These are phyloP conservation scores for Tridacna gigas DNA, from an alignment of 2,888 invertebrate species.

Conservation along the genomic window DNA sequence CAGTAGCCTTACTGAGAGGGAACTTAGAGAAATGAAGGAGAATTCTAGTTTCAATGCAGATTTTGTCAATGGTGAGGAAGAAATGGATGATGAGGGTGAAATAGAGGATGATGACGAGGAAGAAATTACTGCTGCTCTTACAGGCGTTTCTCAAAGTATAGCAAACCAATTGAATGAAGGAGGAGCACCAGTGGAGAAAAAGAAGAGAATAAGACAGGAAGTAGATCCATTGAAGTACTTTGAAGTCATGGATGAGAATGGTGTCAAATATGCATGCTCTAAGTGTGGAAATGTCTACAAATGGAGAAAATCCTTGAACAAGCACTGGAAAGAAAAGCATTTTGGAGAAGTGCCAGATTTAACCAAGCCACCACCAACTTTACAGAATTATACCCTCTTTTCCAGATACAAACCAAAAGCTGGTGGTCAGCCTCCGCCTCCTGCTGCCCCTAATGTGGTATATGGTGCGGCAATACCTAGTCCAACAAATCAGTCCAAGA, in stretches of 20 bases:
- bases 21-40: conserved; percentile 53
- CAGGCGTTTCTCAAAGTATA: conserved; percentile 30
- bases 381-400: conserved; percentile 63
- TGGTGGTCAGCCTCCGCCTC: conserved; percentile 60
- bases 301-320: conserved; percentile 84
- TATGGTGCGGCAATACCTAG: conserved; percentile 54
- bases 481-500: conserved; percentile 39
- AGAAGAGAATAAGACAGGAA: conserved; percentile 78
- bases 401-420: conserved; percentile 60
- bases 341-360: conserved; percentile 80
- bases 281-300: conserved; percentile 85
- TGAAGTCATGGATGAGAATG: conserved; percentile 81
- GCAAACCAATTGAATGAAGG: conserved; percentile 4
- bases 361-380: conserved; percentile 72
- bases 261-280: conserved; percentile 84
- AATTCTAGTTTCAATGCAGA: conserved; percentile 32
- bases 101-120: conserved; percentile 69
- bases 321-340: conserved; percentile 85
- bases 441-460: conserved; percentile 66
- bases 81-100: conserved; percentile 59
- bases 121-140: conserved; percentile 44
- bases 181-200: conserved; percentile 67
- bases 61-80: conserved; percentile 61
- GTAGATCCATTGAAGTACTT: conserved; percentile 83
- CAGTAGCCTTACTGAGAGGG: conserved; percentile 65